Conservation (phyloP, 2,113 vertebrate genomes). For the Oncorhynchus keta region DNA sequence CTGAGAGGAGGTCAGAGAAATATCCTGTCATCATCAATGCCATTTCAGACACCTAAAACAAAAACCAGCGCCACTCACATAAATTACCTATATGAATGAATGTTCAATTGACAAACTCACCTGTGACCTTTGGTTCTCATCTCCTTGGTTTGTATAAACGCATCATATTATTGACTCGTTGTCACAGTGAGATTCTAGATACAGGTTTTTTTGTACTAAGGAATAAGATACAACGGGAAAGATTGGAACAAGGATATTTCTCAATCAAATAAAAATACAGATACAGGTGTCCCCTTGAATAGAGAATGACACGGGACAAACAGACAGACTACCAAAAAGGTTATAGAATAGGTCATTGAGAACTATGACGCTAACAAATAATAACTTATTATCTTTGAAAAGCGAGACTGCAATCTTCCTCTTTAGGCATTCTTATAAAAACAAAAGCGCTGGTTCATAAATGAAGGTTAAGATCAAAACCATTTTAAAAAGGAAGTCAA, state of each 20-base stretch:
- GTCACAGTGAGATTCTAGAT: no score
- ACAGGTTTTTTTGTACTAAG: background rate
- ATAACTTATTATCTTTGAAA: slow-evolving; percentile 14
- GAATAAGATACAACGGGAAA: background rate
- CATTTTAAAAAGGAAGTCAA: slow-evolving; percentile 24
- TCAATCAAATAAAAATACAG: background rate
- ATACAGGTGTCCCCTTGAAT: background rate
- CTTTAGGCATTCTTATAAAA: slow-evolving; percentile 31
- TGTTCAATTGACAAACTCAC: background rate
- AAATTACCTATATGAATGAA: slow-evolving; percentile 13
- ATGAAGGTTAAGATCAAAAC: slow-evolving; percentile 1
- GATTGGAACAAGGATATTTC: background rate
- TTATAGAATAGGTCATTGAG: background rate
- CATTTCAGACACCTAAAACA: background rate
- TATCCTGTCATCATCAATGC: slow-evolving; percentile 14
- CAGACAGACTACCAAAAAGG: slow-evolving; percentile 5
- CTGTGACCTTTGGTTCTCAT: background rate
- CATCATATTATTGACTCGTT: background rate
- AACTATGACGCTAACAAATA: background rate
- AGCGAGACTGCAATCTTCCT: slow-evolving; percentile 36
- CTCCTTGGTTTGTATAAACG: background rate
- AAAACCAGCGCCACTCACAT: background rate
- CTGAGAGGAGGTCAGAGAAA: background rate
- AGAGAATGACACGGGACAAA: background rate
- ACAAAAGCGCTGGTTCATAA: slow-evolving; percentile 28